Conservation (phyloP, 2,113 vertebrate genomes). For the Odontesthes bonariensis region DNA sequence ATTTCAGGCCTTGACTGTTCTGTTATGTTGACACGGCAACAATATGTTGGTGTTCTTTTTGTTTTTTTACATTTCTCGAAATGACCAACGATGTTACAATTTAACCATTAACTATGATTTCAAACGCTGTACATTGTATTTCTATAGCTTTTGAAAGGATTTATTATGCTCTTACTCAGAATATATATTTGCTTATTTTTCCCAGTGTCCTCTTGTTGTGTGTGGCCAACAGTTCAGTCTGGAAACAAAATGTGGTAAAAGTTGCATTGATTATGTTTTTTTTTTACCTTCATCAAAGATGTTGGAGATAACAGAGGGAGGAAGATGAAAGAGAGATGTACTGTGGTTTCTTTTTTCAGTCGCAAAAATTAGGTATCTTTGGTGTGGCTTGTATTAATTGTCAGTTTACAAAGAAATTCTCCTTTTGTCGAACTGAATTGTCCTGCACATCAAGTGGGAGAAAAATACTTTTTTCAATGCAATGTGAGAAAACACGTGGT, state of each 20-base stretch:
- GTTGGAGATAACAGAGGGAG: neutral
- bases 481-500: too few relatives aligned
- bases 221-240: neutral
- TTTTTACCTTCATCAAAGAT: neutral
- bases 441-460: neutral
- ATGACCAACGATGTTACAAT: too few relatives aligned
- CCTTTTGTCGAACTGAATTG: neutral
- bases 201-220: too few relatives aligned
- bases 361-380: neutral
- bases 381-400: neutral
- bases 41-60: too few relatives aligned
- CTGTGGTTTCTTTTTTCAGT: neutral
- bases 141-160: too few relatives aligned
- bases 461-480: neutral
- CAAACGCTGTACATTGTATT: too few relatives aligned
- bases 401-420: neutral
- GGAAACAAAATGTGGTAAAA: neutral
- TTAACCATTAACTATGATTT: too few relatives aligned
- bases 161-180: too few relatives aligned
- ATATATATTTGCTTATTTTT: too few relatives aligned
- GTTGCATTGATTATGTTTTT: neutral
- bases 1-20: too few relatives aligned
- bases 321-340: neutral
- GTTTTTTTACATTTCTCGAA: too few relatives aligned
- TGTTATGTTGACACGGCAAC: too few relatives aligned